Evolutionary conservation across 2,888 invertebrate species (phyloP).

Genomic region (Esperia sulphurella): DNA sequence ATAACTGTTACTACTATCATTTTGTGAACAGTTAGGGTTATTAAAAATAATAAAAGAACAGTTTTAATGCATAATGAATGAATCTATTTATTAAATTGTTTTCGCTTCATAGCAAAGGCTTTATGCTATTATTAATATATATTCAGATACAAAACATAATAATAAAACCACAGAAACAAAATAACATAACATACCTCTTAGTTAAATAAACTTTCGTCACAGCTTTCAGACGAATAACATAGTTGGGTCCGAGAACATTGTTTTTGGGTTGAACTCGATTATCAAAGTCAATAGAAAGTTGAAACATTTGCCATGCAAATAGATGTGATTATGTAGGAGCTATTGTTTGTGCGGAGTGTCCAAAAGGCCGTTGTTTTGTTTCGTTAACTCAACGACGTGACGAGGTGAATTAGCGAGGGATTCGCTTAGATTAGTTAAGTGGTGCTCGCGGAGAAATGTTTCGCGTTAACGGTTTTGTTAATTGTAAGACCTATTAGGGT

Average conservation of each 20-base stretch:
- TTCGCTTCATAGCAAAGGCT: not conserved
- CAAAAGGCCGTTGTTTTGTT: not conserved
- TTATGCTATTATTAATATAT: too few species aligned
- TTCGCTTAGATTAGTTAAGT: not conserved
- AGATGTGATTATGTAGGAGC: not conserved
- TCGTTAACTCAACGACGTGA: not conserved
- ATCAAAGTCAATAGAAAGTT: not conserved
- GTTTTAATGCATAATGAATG: too few species aligned
- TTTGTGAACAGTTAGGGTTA: too few species aligned
- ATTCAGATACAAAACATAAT: too few species aligned
- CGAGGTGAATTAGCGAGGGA: not conserved
- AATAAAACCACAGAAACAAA: too few species aligned
- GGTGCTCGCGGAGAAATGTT: not conserved
- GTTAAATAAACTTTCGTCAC: too few species aligned
- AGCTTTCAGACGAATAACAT: too few species aligned
- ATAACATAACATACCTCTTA: too few species aligned
- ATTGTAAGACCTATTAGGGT: not conserved
- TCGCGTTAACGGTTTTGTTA: not conserved
- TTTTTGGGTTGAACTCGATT: not conserved
- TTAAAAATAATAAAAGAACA: not conserved
- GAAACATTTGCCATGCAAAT: not conserved
- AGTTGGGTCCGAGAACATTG: too few species aligned
- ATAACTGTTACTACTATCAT: not conserved
- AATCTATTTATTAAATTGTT: too few species aligned
- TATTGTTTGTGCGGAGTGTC: not conserved